Conservation (phyloP, 2,797 vertebrate species). For the Falco biarmicus region DNA sequence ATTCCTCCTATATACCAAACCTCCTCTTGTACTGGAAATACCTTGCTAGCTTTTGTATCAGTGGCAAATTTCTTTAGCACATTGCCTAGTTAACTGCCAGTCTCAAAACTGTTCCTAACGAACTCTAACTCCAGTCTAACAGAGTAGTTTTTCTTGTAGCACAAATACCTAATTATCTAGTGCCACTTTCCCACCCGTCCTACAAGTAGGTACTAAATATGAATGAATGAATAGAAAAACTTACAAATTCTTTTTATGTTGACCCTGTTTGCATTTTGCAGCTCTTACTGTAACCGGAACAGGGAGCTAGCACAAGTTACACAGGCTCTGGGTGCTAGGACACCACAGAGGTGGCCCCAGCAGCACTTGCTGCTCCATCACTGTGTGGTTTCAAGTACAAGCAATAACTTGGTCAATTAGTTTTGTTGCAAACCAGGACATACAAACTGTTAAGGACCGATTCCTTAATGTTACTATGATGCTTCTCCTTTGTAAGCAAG, state of each 20-base stretch:
- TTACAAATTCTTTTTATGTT: neutral
- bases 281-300: neutral
- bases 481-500: neutral
- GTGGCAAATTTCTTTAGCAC: neutral
- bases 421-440: neutral
- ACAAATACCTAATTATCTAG: neutral
- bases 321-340: fast-evolving
- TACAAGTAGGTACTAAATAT: neutral
- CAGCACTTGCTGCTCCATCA: neutral
- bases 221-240: neutral
- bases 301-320: fast-evolving
- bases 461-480: fast-evolving
- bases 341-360: neutral
- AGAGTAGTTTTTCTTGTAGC: neutral
- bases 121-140: neutral
- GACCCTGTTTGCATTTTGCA: neutral
- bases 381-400: fast-evolving
- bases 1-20: neutral
- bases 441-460: fast-evolving
- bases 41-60: neutral
- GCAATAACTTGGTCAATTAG: neutral
- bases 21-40: neutral
- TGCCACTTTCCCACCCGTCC: neutral
- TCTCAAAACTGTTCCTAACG: neutral
- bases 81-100: neutral